Base-by-base conservation (phyloP, 2,888 invertebrate genomes). In the Hetaerina titia region DNA sequence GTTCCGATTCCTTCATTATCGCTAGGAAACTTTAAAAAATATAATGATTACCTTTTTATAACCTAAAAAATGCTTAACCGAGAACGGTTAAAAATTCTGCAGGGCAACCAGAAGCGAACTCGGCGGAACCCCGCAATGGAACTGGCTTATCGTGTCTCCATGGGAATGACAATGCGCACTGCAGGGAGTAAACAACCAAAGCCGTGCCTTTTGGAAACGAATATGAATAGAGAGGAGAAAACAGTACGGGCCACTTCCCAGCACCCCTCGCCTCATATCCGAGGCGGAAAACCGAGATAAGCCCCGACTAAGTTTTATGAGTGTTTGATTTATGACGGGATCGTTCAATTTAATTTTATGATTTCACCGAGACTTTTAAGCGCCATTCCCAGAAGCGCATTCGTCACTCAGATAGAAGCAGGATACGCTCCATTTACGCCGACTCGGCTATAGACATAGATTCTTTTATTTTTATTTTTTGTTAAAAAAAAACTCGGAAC, bases 311-410 rank as follows among this genome's bases (percentile, higher is more conserved):
- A 1, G 31, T 81, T 81, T 81, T 81, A 81, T 31, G 81, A 81
- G 81, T 31, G 31, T 81, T 81, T 81, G 81, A 81, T 81, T 81
- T 81, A 81, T 31, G 81, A 31, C 81, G n/a, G 81, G 31, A 81
- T 81, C 81, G 81, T 81, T 81, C 81, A 81, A 81, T 81, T 81
- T 81, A 81, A 81, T 81, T 81, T 81, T 81, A 81, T 81, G 81
- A 81, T 81, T 81, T 81, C 81, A 31, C 81, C 25, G 81, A 31
- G 81, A 81, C 81, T 81, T 81, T 81, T 81, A 81, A 81, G 81
- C 81, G 81, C 81, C 81, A 31, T 81, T 81, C 31, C 81, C 25
- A 81, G 31, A 31, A 11, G 81, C 31, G 81, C 81, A 81, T 81
- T 81, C 81, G 81, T 81, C 81, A 81, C 81, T 25, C 81, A 25